Percentiles rank a stretch among this genome's conserved stretches.
Conservation (phyloP, 2,888 invertebrate genomes). For the Trachelus troglodyta region DNA sequence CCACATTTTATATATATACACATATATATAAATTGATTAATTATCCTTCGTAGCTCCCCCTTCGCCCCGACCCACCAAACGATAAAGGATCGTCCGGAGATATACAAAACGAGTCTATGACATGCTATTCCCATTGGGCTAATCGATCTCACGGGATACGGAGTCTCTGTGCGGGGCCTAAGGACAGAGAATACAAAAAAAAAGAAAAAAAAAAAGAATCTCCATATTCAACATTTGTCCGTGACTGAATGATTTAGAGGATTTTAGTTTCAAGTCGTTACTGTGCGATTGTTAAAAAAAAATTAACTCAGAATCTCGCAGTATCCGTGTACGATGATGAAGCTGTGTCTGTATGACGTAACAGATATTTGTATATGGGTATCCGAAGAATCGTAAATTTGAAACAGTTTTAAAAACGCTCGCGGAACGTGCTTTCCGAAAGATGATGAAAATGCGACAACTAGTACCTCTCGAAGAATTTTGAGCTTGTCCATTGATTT, state of each 20-base stretch:
- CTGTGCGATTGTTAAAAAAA: too few relatives aligned
- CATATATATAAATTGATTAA: not conserved
- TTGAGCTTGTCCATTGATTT: not conserved
- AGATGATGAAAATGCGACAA: not conserved
- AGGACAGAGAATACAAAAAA: not conserved
- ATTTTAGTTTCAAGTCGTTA: too few relatives aligned
- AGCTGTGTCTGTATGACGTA: too few relatives aligned
- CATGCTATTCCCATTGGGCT: not conserved
- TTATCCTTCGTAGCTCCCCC: not conserved
- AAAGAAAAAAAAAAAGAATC: too few relatives aligned
- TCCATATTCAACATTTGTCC: too few relatives aligned
- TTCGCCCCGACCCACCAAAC: not conserved
- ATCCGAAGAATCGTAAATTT: too few relatives aligned
- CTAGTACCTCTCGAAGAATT: not conserved
- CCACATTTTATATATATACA: not conserved
- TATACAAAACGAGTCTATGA: not conserved
- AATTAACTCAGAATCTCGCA: too few relatives aligned
- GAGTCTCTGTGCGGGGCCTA: not conserved
- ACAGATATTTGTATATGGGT: too few relatives aligned
- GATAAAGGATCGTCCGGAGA: not conserved
- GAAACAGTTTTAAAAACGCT: too few relatives aligned
- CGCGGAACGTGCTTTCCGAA: not conserved
- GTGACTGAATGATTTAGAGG: too few relatives aligned
- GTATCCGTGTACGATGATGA: too few relatives aligned
- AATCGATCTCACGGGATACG: not conserved